Conservation (phyloP, 2,113 vertebrate species). For the Sphyrna mokarran region DNA sequence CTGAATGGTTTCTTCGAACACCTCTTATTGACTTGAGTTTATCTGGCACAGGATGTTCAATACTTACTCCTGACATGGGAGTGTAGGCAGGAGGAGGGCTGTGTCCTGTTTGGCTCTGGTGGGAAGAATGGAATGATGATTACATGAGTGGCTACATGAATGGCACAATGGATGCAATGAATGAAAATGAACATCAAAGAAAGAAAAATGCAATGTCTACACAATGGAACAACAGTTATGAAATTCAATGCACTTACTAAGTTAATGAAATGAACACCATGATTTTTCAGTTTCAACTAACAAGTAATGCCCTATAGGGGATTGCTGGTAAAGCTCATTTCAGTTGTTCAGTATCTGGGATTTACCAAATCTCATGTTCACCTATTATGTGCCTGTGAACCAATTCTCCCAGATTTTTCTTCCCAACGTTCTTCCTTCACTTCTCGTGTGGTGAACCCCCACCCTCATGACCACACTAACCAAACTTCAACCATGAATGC, state of each 20-base stretch:
- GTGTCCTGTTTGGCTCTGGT: conserved; percentile 74
- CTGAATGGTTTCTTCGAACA: conserved; percentile 20
- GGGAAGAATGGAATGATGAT: conserved; percentile 69
- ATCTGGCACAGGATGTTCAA: conserved; percentile 34
- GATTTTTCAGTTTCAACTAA: neutral
- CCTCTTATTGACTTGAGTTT: conserved; percentile 25
- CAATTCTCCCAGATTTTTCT: neutral
- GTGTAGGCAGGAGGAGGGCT: conserved; percentile 73
- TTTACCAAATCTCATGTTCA: neutral
- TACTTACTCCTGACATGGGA: conserved; percentile 53
- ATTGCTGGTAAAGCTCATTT: neutral
- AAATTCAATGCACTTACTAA: neutral
- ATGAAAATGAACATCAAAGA: conserved; percentile 32
- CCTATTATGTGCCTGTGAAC: neutral
- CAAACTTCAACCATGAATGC: neutral
- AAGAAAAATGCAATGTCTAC: conserved; percentile 10
- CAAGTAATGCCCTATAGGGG: neutral
- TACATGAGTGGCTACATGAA: conserved; percentile 58
- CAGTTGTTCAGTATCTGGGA: no score
- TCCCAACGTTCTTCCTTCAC: neutral
- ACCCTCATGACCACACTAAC: neutral
- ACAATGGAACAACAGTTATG: conserved; percentile 4
- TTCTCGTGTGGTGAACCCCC: neutral
- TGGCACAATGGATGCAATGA: conserved; percentile 39
- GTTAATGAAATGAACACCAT: conserved; percentile 11